phyloP scores from a whole-genome alignment of 2,888 invertebrate species.

The Lasioglossum vierecki region DNA sequence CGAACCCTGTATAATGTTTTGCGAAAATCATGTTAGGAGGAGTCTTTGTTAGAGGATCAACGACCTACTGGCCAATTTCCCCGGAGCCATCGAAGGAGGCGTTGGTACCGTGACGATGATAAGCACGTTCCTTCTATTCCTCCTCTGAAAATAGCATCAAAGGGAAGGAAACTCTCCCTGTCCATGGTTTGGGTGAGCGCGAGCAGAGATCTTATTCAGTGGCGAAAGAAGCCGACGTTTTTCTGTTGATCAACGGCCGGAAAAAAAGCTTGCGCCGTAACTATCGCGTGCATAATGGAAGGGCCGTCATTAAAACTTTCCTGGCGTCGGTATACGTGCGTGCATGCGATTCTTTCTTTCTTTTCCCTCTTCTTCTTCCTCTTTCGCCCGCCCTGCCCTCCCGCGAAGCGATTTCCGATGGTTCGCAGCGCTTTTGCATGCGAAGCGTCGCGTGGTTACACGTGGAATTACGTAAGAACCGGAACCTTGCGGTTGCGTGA shows the following conservation, averaged over 20 bases:
- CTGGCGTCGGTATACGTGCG: conserved; percentile 51
- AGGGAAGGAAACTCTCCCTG: conserved; percentile 15
- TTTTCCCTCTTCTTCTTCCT: neutral
- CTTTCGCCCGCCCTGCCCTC: neutral
- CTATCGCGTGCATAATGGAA: conserved; percentile 56
- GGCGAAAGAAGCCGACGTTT: conserved; percentile 31
- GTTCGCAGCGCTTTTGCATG: conserved; percentile 33
- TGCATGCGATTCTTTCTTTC: conserved; percentile 44
- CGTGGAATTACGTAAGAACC: conserved; percentile 31
- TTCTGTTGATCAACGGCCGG: conserved; percentile 33
- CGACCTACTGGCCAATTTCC: neutral
- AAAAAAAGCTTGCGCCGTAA: conserved; percentile 43
- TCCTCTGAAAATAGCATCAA: conserved; percentile 31
- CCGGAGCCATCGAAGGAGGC: neutral
- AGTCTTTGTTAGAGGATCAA: neutral
- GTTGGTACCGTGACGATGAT: neutral
- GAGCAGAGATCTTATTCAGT: conserved; percentile 9
- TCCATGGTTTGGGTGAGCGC: neutral
- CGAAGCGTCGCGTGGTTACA: conserved; percentile 22
- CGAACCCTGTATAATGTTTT: neutral
- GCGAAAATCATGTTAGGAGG: neutral
- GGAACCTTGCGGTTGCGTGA: conserved; percentile 26
- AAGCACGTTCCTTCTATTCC: conserved; percentile 26
- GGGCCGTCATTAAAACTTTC: conserved; percentile 53
- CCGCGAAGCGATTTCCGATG: conserved; percentile 25